Evolutionary conservation across 1,140 invertebrate genomes (phyloP).

Genomic region (Leucophenga varia): DNA sequence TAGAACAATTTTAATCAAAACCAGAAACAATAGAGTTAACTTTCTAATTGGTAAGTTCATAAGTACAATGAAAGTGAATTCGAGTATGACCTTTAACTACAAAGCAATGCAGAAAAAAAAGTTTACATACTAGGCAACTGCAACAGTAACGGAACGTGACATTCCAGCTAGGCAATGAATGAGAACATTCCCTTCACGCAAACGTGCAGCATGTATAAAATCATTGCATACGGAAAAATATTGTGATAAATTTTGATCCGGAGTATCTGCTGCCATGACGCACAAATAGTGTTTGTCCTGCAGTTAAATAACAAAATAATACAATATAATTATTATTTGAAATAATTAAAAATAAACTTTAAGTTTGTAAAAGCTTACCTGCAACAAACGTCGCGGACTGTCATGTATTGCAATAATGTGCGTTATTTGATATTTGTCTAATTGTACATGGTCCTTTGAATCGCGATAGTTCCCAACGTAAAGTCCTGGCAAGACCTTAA

Average conservation of each 20-base stretch:
- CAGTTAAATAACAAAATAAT: slow-evolving; percentile 22
- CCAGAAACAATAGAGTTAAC: too few relatives aligned
- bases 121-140: slow-evolving; percentile 70
- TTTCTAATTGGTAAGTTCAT: too few relatives aligned
- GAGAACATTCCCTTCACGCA: slow-evolving; percentile 86
- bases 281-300: slow-evolving; percentile 95
- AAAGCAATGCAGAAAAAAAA: too few relatives aligned
- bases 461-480: slow-evolving; percentile 89
- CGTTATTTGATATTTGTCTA: slow-evolving; percentile 87
- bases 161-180: slow-evolving; percentile 97
- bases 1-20: too few relatives aligned
- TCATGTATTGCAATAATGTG: slow-evolving; percentile 96
- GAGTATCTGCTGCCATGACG: slow-evolving; percentile 89
- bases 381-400: slow-evolving; percentile 80
- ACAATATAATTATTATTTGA: not conserved
- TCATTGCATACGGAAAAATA: slow-evolving; percentile 93
- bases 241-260: slow-evolving; percentile 89
- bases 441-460: slow-evolving; percentile 85
- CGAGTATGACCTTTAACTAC: too few relatives aligned
- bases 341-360: not conserved
- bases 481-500: slow-evolving; percentile 80
- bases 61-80: too few relatives aligned
- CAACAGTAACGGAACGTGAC: slow-evolving; percentile 92
- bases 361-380: slow-evolving; percentile 61
- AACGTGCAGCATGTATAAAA: slow-evolving; percentile 89